Evolutionary conservation across 2,113 vertebrate species (phyloP).

Genomic region (Pungitius pungitius): DNA sequence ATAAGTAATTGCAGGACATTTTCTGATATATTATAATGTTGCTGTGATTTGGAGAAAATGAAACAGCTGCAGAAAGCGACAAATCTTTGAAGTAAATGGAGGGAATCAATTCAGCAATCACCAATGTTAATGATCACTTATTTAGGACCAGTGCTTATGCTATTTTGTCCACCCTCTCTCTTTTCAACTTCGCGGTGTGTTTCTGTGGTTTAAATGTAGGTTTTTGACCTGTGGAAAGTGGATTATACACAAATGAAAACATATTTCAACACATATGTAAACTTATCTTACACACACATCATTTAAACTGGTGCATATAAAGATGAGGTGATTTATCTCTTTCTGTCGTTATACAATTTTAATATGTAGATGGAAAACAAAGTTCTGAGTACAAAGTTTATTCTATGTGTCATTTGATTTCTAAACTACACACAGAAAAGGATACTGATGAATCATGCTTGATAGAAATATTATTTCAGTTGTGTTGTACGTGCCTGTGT

Average conservation of each 20-base stretch:
- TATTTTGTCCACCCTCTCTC: not conserved
- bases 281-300: too few species aligned
- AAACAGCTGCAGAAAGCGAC: not conserved
- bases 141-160: too few species aligned
- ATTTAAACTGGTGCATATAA: not conserved
- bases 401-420: not conserved
- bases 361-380: not conserved
- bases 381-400: too few species aligned
- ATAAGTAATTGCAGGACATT: not conserved
- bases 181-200: not conserved
- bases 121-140: not conserved
- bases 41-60: not conserved
- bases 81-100: not conserved
- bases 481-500: constrained; percentile 21
- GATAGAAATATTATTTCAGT: constrained; percentile 53
- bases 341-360: not conserved
- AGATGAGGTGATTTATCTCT: not conserved
- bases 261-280: too few species aligned
- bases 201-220: not conserved
- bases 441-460: constrained; percentile 4
- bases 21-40: not conserved
- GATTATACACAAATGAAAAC: too few species aligned
- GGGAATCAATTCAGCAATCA: not conserved
- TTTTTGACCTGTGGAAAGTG: not conserved
- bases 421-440: not conserved